These are phyloP conservation scores for Trachemys scripta DNA, from an alignment of 2,113 vertebrate genomes.

Conservation along the genomic window DNA sequence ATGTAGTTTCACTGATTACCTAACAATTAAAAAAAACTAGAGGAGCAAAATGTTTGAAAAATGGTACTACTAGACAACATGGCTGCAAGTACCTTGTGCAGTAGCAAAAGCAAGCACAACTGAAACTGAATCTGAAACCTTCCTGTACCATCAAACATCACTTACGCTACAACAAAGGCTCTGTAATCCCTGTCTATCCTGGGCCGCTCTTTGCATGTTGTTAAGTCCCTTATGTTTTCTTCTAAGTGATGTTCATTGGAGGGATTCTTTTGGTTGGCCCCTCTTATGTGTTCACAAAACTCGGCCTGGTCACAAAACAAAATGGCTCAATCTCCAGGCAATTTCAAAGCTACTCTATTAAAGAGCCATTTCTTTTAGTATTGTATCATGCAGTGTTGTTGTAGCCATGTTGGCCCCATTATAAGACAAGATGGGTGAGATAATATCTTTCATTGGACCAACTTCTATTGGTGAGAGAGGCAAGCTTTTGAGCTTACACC, in stretches of 20 bases:
- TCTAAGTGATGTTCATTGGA: not conserved
- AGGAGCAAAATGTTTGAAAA: constrained; percentile 21
- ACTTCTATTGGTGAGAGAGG: too few species aligned
- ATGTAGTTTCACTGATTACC: not conserved
- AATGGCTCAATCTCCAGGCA: not conserved
- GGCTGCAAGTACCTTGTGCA: not conserved
- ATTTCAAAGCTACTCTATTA: not conserved
- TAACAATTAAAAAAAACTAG: not conserved
- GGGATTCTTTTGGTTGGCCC: not conserved
- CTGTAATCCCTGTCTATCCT: not conserved
- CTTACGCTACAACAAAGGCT: not conserved
- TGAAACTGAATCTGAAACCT: not conserved
- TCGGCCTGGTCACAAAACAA: not conserved
- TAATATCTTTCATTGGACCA: too few species aligned
- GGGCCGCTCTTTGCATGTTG: not conserved
- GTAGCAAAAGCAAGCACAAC: not conserved
- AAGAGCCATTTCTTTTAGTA: not conserved
- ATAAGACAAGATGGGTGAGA: too few species aligned
- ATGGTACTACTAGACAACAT: constrained; percentile 18
- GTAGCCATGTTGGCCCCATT: not conserved
- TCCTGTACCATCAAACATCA: not conserved
- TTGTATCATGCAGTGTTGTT: not conserved
- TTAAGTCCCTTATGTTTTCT: not conserved
- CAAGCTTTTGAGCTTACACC: too few species aligned
- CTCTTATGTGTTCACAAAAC: not conserved